A percentile compares a stretch with the other conserved stretches of the same genome.
Evolutionary conservation across 2,888 invertebrate species (phyloP).

Genomic region (Mallateleia sp.): DNA sequence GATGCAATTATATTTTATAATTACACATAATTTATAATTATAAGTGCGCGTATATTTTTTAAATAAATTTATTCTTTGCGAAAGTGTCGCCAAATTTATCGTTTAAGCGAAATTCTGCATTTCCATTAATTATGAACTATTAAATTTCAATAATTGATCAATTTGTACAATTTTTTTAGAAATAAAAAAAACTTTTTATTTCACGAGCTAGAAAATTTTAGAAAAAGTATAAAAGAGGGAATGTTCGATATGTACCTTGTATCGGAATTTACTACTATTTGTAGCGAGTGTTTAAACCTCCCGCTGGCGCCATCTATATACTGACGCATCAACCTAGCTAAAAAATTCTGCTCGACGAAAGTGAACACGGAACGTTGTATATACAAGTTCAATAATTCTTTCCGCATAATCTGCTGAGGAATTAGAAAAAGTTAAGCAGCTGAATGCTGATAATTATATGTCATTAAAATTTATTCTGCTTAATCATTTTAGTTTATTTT

Average conservation of each 20-base stretch:
- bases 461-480: too few relatives aligned
- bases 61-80: too few relatives aligned
- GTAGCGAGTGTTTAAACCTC: constrained; percentile 47
- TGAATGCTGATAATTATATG: constrained; percentile 9
- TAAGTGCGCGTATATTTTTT: too few relatives aligned
- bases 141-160: neutral
- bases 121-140: neutral
- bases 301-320: constrained; percentile 67
- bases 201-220: neutral
- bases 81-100: too few relatives aligned
- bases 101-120: too few relatives aligned
- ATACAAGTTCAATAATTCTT: constrained; percentile 53
- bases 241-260: constrained; percentile 12
- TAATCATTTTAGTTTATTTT: too few relatives aligned
- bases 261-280: constrained; percentile 33
- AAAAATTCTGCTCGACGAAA: constrained; percentile 62
- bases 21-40: too few relatives aligned
- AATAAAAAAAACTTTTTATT: neutral
- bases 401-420: constrained; percentile 7
- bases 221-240: constrained; percentile 1
- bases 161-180: neutral
- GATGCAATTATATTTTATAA: too few relatives aligned
- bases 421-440: neutral
- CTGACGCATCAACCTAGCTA: constrained; percentile 51
- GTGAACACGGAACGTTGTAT: constrained; percentile 41